Evolutionary conservation across 1,140 invertebrate species (phyloP).

Genomic region (Cephus cinctus): DNA sequence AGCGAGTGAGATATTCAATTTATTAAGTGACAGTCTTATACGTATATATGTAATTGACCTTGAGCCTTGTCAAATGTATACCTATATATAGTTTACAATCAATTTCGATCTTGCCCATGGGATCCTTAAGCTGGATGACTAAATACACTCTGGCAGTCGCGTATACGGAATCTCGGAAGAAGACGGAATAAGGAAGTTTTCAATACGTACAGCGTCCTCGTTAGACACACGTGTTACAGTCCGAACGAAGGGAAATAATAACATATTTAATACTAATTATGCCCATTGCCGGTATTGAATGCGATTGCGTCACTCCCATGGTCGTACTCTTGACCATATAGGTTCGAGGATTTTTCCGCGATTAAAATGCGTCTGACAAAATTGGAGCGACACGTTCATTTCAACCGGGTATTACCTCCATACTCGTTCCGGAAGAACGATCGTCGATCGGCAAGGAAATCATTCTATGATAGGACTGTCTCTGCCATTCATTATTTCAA

Average conservation of each 20-base stretch:
- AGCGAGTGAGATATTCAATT: too few relatives aligned
- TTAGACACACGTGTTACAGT: conserved; percentile 19
- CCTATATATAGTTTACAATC: too few relatives aligned
- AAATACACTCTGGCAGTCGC: too few relatives aligned
- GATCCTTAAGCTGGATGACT: too few relatives aligned
- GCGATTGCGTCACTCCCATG: conserved; percentile 26
- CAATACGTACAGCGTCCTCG: conserved; percentile 13
- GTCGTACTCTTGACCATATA: conserved; percentile 26
- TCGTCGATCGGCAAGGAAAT: too few relatives aligned
- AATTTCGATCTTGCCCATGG: too few relatives aligned
- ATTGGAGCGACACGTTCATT: conserved; percentile 8
- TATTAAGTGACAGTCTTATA: too few relatives aligned
- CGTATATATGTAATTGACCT: too few relatives aligned
- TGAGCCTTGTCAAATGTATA: too few relatives aligned
- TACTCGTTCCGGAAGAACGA: conserved; percentile 14
- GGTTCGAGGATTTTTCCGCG: conserved; percentile 10
- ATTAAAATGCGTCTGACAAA: conserved; percentile 17
- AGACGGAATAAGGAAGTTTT: conserved; percentile 21
- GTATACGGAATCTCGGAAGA: too few relatives aligned
- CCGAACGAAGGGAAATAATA: conserved; percentile 19
- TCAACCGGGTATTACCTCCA: not conserved
- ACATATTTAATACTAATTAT: conserved; percentile 41
- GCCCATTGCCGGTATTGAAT: conserved; percentile 31
- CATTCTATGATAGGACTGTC: too few relatives aligned
- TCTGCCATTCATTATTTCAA: too few relatives aligned